Evolutionary conservation across 2,113 vertebrate species (phyloP).

Genomic region (Cyprinodon tularosa): DNA sequence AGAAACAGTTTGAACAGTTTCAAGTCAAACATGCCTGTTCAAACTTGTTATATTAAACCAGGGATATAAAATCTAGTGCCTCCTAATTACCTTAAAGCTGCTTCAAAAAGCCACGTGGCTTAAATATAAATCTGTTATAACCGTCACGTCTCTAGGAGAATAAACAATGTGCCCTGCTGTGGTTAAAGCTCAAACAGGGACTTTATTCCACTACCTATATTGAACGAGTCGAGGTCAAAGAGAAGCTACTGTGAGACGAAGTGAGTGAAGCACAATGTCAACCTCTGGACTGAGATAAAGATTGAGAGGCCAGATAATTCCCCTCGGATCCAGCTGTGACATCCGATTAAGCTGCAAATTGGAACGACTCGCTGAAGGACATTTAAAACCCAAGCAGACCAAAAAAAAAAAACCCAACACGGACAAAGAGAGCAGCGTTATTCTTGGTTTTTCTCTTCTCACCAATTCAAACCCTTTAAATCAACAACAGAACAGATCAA

Average conservation of each 20-base stretch:
- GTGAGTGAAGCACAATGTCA: neutral
- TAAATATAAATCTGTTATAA: neutral
- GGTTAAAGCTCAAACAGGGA: neutral
- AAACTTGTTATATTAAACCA: neutral
- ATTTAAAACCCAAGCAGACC: neutral
- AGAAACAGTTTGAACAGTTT: too few species aligned
- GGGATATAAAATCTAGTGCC: neutral
- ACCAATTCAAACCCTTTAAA: neutral
- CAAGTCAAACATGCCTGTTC: neutral
- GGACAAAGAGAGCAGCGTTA: neutral
- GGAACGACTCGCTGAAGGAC: neutral
- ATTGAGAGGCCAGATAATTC: neutral
- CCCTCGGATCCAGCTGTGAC: neutral
- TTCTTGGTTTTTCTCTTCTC: neutral
- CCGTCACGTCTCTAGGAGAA: neutral
- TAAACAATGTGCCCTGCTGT: neutral
- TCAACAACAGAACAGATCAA: neutral
- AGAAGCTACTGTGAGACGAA: neutral
- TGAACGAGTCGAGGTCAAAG: neutral
- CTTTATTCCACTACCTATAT: neutral
- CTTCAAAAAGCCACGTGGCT: neutral
- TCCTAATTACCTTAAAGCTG: neutral
- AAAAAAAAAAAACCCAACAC: neutral
- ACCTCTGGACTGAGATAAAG: neutral
- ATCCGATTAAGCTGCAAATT: neutral